Evolutionary conservation across 1,140 invertebrate species (phyloP), one percentile per base, ranked within the genome.

Genomic region (Caenorhabditis remanei): DNA sequence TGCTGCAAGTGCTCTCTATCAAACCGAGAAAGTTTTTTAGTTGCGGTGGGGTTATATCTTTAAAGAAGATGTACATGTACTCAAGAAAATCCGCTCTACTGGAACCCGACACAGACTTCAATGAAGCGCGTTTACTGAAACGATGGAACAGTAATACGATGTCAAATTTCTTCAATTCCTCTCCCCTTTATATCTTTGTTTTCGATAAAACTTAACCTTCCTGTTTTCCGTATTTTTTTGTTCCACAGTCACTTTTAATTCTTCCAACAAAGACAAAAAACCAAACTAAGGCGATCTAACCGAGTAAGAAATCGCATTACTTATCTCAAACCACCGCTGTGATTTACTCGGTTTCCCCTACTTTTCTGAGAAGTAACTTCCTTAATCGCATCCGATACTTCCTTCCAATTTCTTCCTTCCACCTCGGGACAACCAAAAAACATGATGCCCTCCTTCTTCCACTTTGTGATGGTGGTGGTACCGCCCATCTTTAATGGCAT

Each of bases 311-410:
- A 79, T 79, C 71, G 71, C 71, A 79, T 79, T 79, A 79, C 71
- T 79, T 79, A 79, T 50, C 43, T 79, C 41, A 13, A 58, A n/a
- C 19, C 21, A 79, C 46, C 71, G 71, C 46, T 79, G 71, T 50
- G 71, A 79, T 79, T 71, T 19, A 53, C 46, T 21, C 16, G 11
- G 21, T 4, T 79, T 21, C n/a, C 41, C n/a, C n/a, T 16, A 11
- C 41, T 46, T n/a, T 46, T 71, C 19, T 32, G 41, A 19, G 3
- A 14, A 79, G 46, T 79, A 24, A 79, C 71, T 79, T 79, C 71
- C 71, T 79, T 79, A 79, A 79, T 79, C 71, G 71, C 71, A 79
- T 79, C n/a, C n/a, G 46, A 50, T 50, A 79, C 71, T 79, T 79
- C 46, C 46, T 79, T 79, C n/a, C 43, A 32, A 79, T 4, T 61